phyloP scores from a whole-genome alignment of 2,113 vertebrate species.

The Heptranchias perlo region DNA sequence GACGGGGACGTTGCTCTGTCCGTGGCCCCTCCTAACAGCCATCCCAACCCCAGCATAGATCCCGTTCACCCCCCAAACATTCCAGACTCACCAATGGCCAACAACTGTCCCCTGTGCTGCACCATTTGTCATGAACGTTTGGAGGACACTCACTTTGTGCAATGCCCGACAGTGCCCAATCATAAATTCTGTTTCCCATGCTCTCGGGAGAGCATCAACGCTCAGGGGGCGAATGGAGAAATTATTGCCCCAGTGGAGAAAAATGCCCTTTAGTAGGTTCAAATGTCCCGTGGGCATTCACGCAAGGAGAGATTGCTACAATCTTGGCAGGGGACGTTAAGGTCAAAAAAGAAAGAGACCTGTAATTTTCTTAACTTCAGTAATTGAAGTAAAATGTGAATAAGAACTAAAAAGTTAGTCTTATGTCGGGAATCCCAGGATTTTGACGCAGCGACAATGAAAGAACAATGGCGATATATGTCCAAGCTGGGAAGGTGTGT shows the following conservation, averaged over 20 bases:
- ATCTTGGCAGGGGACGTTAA: conserved; percentile 86
- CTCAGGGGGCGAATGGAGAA: conserved; percentile 81
- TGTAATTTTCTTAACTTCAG: conserved; percentile 25
- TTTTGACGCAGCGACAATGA: background rate
- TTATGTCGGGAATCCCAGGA: background rate
- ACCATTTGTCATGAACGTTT: conserved; percentile 90
- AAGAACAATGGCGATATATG: background rate
- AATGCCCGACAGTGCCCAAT: conserved; percentile 83
- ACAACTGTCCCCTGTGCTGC: conserved; percentile 81
- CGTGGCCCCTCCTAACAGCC: conserved; percentile 59
- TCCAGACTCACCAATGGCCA: conserved; percentile 85
- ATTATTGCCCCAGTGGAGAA: conserved; percentile 85
- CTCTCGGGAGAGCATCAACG: conserved; percentile 86
- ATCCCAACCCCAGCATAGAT: conserved; percentile 67
- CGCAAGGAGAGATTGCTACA: conserved; percentile 87
- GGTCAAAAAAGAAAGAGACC: too few species aligned
- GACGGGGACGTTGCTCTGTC: conserved; percentile 77
- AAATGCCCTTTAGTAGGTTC: conserved; percentile 86
- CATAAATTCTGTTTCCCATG: conserved; percentile 90
- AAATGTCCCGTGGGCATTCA: conserved; percentile 89
- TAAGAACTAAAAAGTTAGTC: conserved; percentile 65
- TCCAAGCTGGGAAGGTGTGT: background rate
- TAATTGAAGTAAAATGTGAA: conserved; percentile 45
- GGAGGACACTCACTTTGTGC: conserved; percentile 88
- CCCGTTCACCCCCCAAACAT: conserved; percentile 74